Conservation (phyloP, 2,113 vertebrate genomes). For the Saccopteryx leptura region DNA sequence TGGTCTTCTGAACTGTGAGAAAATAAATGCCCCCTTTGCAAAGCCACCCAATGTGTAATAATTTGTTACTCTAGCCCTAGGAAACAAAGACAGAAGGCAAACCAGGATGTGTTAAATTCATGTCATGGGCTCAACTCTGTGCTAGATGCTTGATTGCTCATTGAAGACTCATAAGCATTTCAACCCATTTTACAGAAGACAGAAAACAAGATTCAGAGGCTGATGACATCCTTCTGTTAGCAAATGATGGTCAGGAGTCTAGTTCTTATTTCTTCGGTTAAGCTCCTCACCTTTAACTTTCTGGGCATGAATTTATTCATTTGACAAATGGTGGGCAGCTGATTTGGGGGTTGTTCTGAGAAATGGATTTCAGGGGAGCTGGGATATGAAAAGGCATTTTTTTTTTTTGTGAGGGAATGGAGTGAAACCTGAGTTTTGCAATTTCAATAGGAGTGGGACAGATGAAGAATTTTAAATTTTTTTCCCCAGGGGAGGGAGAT, state of each 20-base stretch:
- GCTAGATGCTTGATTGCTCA: not conserved
- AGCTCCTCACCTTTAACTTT: not conserved
- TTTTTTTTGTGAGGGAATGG: too few species aligned
- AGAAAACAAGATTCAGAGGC: not conserved
- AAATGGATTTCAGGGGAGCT: not conserved
- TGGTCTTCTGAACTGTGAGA: not conserved
- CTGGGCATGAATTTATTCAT: not conserved
- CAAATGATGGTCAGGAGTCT: not conserved
- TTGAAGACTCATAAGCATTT: not conserved
- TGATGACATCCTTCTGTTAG: not conserved
- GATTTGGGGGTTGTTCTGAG: not conserved
- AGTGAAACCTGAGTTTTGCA: not conserved
- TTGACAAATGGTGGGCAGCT: not conserved
- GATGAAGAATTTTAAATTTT: not conserved
- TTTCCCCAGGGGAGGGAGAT: not conserved
- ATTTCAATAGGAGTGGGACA: not conserved
- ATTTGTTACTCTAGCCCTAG: not conserved
- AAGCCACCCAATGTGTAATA: not conserved
- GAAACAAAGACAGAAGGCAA: not conserved
- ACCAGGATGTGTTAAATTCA: not conserved
- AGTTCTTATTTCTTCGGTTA: not conserved
- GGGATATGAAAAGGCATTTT: not conserved
- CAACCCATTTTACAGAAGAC: not conserved
- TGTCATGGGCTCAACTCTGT: fast-evolving
- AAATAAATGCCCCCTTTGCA: not conserved